phyloP scores from a whole-genome alignment of 2,888 invertebrate species.

The Galerucella pusilla region DNA sequence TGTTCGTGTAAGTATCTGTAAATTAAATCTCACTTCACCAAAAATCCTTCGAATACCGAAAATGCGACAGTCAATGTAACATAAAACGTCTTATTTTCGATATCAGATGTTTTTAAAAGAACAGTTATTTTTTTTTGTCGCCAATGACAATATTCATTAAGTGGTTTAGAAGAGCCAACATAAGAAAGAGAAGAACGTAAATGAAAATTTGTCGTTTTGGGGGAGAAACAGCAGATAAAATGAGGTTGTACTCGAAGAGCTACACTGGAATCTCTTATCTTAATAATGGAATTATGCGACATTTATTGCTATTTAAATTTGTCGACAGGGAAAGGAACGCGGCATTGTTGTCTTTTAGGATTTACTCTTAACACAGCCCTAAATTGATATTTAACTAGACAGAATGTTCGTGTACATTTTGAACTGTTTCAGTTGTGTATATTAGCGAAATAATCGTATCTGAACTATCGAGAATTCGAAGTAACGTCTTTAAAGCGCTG shows the following conservation, averaged over 20 bases:
- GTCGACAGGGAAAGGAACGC: constrained; percentile 30
- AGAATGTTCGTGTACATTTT: background rate
- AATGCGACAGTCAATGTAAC: too few relatives aligned
- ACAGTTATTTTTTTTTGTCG: background rate
- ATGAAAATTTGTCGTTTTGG: constrained; percentile 28
- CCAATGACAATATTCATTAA: constrained; percentile 21
- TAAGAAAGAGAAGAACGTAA: constrained; percentile 19
- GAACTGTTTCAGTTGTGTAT: too few relatives aligned
- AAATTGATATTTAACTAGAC: background rate
- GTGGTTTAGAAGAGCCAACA: constrained; percentile 16
- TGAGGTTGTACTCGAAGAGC: constrained; percentile 19
- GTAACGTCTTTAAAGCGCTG: background rate
- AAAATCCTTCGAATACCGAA: too few relatives aligned
- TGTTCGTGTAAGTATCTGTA: too few relatives aligned
- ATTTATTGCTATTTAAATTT: constrained; percentile 35
- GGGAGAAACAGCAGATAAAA: constrained; percentile 17
- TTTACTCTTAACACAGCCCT: constrained; percentile 8
- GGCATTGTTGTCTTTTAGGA: constrained; percentile 28
- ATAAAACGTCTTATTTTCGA: too few relatives aligned
- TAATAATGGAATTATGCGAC: constrained; percentile 35
- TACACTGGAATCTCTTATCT: constrained; percentile 33
- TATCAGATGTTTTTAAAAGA: too few relatives aligned
- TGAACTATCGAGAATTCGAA: background rate
- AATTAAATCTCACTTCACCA: too few relatives aligned
- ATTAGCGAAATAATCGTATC: background rate